Percentiles rank a stretch among this genome's conserved stretches.
These are phyloP conservation scores for Kryptolebias ocellatus DNA, from an alignment of 2,797 vertebrate genomes.

Conservation along the genomic window DNA sequence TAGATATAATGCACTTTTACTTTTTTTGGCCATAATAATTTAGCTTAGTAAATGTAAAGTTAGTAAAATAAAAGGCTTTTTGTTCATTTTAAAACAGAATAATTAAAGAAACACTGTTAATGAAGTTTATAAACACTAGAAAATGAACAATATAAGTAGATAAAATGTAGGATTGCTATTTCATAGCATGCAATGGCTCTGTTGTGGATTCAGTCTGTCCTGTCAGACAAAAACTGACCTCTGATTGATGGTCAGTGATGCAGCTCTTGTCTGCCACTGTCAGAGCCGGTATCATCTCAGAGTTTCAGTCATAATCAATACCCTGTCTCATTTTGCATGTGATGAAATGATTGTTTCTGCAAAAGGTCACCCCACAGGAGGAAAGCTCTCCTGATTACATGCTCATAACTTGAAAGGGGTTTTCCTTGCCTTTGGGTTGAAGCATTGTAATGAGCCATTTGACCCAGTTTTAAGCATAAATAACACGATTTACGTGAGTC, in stretches of 20 bases:
- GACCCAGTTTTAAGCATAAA: slow-evolving; percentile 19
- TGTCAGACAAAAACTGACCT: slow-evolving; percentile 14
- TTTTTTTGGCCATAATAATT: background rate
- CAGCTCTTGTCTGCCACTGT: slow-evolving; percentile 15
- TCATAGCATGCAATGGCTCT: too few species aligned
- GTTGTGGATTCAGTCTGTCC: background rate
- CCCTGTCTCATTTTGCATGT: slow-evolving; percentile 28
- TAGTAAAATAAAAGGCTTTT: background rate
- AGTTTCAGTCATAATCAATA: slow-evolving; percentile 43
- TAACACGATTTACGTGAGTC: slow-evolving; percentile 13
- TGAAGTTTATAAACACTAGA: too few species aligned
- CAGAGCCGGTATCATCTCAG: slow-evolving; percentile 22
- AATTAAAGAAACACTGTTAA: background rate
- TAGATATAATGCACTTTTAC: slow-evolving; percentile 1
- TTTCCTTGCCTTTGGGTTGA: background rate
- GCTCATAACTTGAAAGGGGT: background rate
- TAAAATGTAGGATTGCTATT: too few species aligned
- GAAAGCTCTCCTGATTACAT: slow-evolving; percentile 22
- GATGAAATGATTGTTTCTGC: slow-evolving; percentile 29
- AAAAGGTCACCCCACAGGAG: slow-evolving; percentile 46
- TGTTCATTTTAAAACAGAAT: too few species aligned
- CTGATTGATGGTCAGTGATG: slow-evolving; percentile 9
- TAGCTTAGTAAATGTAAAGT: background rate
- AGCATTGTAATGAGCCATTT: background rate
- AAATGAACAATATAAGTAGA: too few species aligned